Evolutionary conservation across 2,797 vertebrate species (phyloP).

Genomic region (Spinus olivaceus): DNA sequence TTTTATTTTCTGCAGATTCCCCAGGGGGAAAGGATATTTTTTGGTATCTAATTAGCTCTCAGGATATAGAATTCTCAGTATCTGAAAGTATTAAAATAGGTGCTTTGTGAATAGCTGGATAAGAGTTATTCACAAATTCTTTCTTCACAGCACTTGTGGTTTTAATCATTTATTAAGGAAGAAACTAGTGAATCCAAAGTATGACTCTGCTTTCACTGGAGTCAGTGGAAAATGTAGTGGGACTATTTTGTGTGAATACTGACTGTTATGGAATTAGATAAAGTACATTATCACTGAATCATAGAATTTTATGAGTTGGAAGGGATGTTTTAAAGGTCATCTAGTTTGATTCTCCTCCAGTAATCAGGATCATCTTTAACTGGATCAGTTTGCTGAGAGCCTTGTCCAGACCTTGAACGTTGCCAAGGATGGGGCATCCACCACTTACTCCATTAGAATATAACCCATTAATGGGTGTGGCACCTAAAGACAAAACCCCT

Average conservation of each 20-base stretch:
- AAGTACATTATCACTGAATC: background rate
- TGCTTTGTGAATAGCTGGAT: background rate
- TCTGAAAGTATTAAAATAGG: background rate
- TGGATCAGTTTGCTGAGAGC: background rate
- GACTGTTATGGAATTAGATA: background rate
- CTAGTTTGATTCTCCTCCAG: background rate
- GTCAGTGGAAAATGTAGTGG: background rate
- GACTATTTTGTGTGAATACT: background rate
- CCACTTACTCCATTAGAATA: background rate
- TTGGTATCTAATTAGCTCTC: background rate
- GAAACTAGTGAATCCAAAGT: background rate
- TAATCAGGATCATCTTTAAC: background rate
- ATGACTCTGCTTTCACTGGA: background rate
- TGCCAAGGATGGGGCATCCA: background rate
- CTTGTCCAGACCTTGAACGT: background rate
- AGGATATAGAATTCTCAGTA: background rate
- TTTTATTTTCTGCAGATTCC: background rate
- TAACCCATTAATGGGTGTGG: background rate
- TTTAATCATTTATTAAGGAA: background rate
- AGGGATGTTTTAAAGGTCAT: background rate
- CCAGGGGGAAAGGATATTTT: background rate
- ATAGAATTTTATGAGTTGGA: background rate
- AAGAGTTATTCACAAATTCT: background rate
- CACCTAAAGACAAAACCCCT: background rate
- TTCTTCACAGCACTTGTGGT: background rate